Conservation (phyloP, 2,888 invertebrate species). For the Pyrrhia umbra region DNA sequence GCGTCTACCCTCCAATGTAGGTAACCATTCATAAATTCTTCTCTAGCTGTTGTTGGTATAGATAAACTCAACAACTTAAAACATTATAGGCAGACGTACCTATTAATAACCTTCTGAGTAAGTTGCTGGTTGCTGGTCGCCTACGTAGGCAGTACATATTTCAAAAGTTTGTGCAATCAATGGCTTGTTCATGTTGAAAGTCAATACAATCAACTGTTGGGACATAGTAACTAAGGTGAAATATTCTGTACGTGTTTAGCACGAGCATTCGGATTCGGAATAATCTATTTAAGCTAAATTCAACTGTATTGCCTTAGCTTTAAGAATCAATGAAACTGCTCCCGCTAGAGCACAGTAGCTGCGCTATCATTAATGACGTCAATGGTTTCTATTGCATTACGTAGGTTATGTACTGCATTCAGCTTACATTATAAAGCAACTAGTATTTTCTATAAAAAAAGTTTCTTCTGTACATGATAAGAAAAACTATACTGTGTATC, state of each 20-base stretch:
- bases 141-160: conserved; percentile 20
- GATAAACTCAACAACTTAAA: too few species aligned
- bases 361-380: conserved; percentile 38
- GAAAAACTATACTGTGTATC: too few species aligned
- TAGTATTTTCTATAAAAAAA: too few species aligned
- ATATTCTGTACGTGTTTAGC: conserved; percentile 44
- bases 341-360: background rate
- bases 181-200: conserved; percentile 55
- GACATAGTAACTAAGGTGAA: conserved; percentile 44
- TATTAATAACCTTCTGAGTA: too few species aligned
- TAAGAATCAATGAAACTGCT: conserved; percentile 14
- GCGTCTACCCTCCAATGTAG: too few species aligned
- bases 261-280: conserved; percentile 5
- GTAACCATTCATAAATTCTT: too few species aligned
- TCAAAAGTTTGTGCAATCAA: conserved; percentile 48
- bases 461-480: too few species aligned
- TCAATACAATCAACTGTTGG: conserved; percentile 55
- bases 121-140: background rate
- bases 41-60: too few species aligned
- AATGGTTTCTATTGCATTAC: conserved; percentile 24
- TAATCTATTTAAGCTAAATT: conserved; percentile 4
- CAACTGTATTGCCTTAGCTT: conserved; percentile 19
- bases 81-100: too few species aligned
- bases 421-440: too few species aligned
- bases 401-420: background rate